These are phyloP conservation scores for Kobus ellipsiprymnus DNA, from an alignment of 2,113 vertebrate genomes.

Conservation along the genomic window DNA sequence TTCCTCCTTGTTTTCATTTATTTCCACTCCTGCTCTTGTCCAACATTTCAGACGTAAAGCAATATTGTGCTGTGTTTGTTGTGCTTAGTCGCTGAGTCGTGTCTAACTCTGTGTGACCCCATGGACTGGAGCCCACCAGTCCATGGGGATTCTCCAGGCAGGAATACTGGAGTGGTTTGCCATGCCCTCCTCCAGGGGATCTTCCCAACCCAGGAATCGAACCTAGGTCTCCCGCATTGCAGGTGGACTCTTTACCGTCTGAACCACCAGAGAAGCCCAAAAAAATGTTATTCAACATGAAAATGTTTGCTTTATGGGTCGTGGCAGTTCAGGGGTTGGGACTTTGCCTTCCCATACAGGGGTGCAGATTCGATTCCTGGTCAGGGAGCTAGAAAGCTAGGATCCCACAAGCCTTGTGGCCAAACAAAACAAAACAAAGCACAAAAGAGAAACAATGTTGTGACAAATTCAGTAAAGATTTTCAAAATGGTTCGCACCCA, in stretches of 20 bases:
- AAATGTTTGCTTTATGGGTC: background rate
- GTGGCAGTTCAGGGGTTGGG: background rate
- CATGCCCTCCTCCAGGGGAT: background rate
- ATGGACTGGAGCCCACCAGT: background rate
- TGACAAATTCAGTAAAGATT: background rate
- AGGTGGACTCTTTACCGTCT: background rate
- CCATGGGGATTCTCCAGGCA: background rate
- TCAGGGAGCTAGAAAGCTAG: background rate
- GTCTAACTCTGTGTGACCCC: background rate
- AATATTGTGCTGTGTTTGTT: background rate
- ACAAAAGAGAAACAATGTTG: background rate
- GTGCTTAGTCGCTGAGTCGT: accelerated
- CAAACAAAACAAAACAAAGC: background rate
- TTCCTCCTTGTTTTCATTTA: background rate
- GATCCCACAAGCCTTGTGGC: background rate
- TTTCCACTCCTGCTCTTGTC: background rate
- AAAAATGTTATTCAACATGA: background rate
- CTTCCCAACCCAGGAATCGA: background rate
- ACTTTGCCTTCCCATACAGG: background rate
- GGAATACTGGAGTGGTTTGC: background rate
- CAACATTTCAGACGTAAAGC: background rate
- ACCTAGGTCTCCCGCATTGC: background rate
- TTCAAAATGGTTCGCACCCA: background rate
- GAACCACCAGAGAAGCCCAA: background rate
- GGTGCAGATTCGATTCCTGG: background rate